Conservation (phyloP, 2,113 vertebrate species). For the Syrmaticus mikado region DNA sequence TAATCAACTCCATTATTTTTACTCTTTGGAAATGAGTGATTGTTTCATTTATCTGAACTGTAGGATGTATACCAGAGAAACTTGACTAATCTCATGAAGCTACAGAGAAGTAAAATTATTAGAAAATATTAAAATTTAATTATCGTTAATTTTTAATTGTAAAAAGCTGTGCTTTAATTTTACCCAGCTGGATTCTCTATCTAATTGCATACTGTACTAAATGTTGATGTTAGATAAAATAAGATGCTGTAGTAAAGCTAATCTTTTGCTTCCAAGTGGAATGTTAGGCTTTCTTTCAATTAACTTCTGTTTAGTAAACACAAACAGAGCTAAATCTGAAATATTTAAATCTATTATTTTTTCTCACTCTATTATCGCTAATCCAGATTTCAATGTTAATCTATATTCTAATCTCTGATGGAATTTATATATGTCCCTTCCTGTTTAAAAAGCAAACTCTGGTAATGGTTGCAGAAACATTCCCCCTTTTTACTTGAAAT, state of each 20-base stretch:
- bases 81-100: background rate
- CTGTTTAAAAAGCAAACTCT: background rate
- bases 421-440: background rate
- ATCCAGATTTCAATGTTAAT: background rate
- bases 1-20: conserved; percentile 63
- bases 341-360: background rate
- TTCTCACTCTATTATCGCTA: background rate
- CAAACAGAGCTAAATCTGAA: background rate
- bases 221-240: background rate
- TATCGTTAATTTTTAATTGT: background rate
- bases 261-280: background rate
- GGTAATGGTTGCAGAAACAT: background rate
- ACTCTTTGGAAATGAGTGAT: conserved; percentile 28
- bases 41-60: background rate
- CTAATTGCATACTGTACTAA: background rate
- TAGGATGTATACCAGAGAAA: background rate
- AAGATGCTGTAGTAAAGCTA: background rate
- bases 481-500: background rate
- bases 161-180: background rate
- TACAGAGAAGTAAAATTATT: background rate
- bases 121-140: background rate
- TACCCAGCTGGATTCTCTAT: background rate
- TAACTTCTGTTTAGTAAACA: background rate
- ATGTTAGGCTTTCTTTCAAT: background rate
- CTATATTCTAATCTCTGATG: background rate